These are phyloP conservation scores for Eucidaris tribuloides DNA, from an alignment of 35 echinoderm and acorn worm species.

Conservation along the genomic window DNA sequence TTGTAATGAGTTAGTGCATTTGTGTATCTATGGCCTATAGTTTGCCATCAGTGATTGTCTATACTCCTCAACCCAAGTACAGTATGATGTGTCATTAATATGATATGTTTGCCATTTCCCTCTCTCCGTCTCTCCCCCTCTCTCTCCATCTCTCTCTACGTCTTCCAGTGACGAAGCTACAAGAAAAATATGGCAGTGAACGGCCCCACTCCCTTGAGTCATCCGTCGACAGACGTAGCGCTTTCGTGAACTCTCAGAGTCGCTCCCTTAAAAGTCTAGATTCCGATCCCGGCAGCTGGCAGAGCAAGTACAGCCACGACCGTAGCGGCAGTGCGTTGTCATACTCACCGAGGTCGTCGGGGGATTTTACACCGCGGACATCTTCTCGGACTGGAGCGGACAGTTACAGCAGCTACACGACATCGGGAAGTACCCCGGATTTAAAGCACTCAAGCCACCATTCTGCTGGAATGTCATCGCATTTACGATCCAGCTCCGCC, in stretches of 20 bases:
- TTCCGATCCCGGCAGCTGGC: background rate
- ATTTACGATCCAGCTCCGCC: background rate
- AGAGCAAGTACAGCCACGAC: background rate
- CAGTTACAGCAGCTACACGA: conserved; percentile 23
- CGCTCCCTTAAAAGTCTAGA: conserved; percentile 40
- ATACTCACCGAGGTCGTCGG: conserved; percentile 8
- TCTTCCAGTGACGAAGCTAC: conserved; percentile 82
- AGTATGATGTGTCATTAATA: conserved; percentile 20
- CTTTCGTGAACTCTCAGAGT: background rate
- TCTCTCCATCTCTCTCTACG: no score
- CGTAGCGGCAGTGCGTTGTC: background rate
- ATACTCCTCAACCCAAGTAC: background rate
- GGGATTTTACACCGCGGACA: conserved; percentile 14
- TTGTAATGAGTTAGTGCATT: no score
- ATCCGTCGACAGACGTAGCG: conserved; percentile 31
- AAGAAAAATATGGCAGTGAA: conserved; percentile 51
- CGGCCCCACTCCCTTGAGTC: conserved; percentile 54
- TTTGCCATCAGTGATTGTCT: no score
- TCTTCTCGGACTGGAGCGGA: background rate
- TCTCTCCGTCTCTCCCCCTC: background rate
- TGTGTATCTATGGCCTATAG: no score
- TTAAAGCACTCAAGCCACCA: background rate
- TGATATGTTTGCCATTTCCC: conserved; percentile 16
- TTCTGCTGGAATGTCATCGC: background rate
- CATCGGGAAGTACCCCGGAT: background rate